Evolutionary conservation across 2,888 invertebrate genomes (phyloP), one percentile per base, ranked within the genome.

Genomic region (Dascillus cervinus): DNA sequence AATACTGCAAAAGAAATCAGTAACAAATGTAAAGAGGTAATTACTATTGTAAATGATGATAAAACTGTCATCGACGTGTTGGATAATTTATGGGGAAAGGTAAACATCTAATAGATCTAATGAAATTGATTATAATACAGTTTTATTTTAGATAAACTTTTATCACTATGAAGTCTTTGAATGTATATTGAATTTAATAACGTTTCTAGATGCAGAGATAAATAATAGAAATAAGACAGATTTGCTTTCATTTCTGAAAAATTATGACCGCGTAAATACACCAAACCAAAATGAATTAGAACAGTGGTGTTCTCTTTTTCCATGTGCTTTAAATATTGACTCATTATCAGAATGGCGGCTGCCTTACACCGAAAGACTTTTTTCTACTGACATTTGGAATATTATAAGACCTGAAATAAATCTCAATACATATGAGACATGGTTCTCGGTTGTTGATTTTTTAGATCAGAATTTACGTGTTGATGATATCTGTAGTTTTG

Each of bases 81-180:
- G 13, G 44, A 53, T 28, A 39, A 44, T 8, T 36, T 58, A 26
- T 55, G 55, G 52, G 37, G 45, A 11, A 40, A 35, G 30, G 56
- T 58, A 41, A 55, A 39, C 41, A 13, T 8, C 13, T 21, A 23
- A 10, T 25, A 21, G 22, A 10, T 6, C 6, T 32, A 20, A 29
- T 22, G n/a, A n/a, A n/a, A n/a, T n/a, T n/a, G 35, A 26, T 20
- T 34, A 26, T 29, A 21, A 38, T 11, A 17, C 11, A n/a, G 11
- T 35, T 30, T 37, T 31, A 26, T 52, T 53, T 24, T 46, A 69
- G 66, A 55, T 69, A 1, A 71, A 70, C 49, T 66, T 65, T 39
- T 73, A 72, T 48, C 58, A 71, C 40, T 71, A 72, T 37, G 73
- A 73, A 57, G 64, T 69, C 3, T 70, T 68, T 41, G 47, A 63